Base-by-base conservation (phyloP, 1,140 invertebrate species). In the Brachionus rotundiformis region DNA sequence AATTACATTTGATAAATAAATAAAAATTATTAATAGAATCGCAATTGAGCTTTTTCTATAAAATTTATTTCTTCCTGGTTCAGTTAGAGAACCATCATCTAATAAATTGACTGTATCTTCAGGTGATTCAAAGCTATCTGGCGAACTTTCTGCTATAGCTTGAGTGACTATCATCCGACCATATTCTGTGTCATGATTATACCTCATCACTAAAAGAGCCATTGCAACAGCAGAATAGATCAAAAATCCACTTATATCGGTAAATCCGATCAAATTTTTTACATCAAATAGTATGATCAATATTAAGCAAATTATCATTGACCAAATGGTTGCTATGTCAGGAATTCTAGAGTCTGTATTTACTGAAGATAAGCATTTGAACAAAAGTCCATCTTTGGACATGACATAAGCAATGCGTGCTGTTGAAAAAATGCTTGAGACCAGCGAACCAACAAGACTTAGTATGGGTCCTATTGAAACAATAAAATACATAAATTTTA, bases 351-450 rank as follows among this genome's bases (percentile, higher is more conserved):
- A 59, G 6, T 25, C 10, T n/a, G 8, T n/a, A 59, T 63, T 79
- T 3, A 79, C 29, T 39, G 47, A 63, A 10, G 76, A 79, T 41
- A 79, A 10, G 36, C n/a, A 79, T 11, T 41, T 54, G 29, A 79
- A 79, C 31, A 79, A 63, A 10, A 79, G 47, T 5, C 76, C 76
- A 41, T 79, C 76, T 63, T 79, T 79, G 25, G 76, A 54, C 76
- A 79, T 79, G 49, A 27, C 31, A 25, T 79, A 79, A 23, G 59
- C 76, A 31, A 79, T 79, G 16, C 76, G 44, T 19, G 76, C 47
- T 36, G 59, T 59, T 6, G 31, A 25, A 79, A 39, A 79, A 59
- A 79, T 79, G 33, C 76, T 79, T 6, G 76, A 36, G 10, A 79
- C 36, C 13, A 79, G 36, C 1, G 76, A 59, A 8, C 76, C 76